Evolutionary conservation across 2,888 invertebrate species (phyloP).

Genomic region (Criorhina ranunculi): DNA sequence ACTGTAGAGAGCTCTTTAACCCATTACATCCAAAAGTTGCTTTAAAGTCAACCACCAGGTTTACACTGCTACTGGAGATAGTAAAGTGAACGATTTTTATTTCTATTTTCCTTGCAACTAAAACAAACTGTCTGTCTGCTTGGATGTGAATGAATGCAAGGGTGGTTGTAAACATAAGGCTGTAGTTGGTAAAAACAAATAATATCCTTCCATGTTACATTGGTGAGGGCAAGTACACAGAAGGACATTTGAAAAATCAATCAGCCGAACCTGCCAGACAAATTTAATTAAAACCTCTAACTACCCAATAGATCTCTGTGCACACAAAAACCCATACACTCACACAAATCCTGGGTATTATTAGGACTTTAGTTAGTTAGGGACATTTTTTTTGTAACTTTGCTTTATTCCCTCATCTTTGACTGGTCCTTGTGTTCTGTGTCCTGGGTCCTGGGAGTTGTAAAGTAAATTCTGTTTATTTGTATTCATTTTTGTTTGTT

Average conservation of each 20-base stretch:
- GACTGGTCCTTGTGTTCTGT: slow-evolving; percentile 1
- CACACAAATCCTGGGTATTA: background rate
- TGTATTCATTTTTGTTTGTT: slow-evolving; percentile 7
- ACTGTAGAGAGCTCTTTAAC: too few species aligned
- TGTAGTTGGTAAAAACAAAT: slow-evolving; percentile 42
- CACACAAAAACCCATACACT: slow-evolving; percentile 4
- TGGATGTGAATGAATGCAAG: background rate
- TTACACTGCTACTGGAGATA: background rate
- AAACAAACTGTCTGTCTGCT: slow-evolving; percentile 10
- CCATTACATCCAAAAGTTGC: background rate
- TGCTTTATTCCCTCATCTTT: slow-evolving; percentile 30
- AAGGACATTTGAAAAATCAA: slow-evolving; percentile 67
- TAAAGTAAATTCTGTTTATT: slow-evolving; percentile 37
- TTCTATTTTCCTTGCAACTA: background rate
- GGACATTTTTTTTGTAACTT: slow-evolving; percentile 54
- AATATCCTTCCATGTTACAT: slow-evolving; percentile 12
- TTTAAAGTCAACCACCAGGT: slow-evolving; percentile 19
- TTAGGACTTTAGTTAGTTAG: slow-evolving; percentile 13
- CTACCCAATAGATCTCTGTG: slow-evolving; percentile 24
- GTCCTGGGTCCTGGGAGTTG: background rate
- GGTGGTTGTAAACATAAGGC: slow-evolving; percentile 4
- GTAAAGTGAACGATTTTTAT: slow-evolving; percentile 13
- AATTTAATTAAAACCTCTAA: slow-evolving; percentile 74
- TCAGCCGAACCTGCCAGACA: slow-evolving; percentile 70
- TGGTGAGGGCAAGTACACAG: background rate